Conservation (phyloP, 2,888 invertebrate genomes). For the Phania funesta region DNA sequence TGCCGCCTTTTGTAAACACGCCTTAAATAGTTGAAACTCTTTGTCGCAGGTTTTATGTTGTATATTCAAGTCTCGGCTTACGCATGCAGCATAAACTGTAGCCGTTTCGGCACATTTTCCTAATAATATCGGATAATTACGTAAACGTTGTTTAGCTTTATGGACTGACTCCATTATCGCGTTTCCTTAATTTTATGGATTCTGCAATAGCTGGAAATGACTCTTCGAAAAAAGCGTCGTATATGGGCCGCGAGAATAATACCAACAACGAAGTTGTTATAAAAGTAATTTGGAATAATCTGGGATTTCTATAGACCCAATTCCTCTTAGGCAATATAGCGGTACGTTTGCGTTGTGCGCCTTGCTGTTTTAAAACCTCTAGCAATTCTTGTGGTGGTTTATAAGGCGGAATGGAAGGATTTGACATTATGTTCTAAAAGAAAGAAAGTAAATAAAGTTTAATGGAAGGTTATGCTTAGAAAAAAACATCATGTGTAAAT, state of each 20-base stretch:
- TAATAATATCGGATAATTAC: slow-evolving; percentile 87
- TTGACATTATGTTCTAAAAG: slow-evolving; percentile 72
- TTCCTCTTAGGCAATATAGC: slow-evolving; percentile 81
- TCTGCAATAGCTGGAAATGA: slow-evolving; percentile 74
- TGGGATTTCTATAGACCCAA: slow-evolving; percentile 84
- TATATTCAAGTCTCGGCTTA: slow-evolving; percentile 86
- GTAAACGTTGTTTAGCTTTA: slow-evolving; percentile 87
- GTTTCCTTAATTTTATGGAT: slow-evolving; percentile 46
- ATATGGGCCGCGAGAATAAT: slow-evolving; percentile 87
- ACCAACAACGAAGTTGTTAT: slow-evolving; percentile 82
- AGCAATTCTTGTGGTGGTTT: slow-evolving; percentile 74
- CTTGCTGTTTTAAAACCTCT: slow-evolving; percentile 69
- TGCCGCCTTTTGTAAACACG: slow-evolving; percentile 85
- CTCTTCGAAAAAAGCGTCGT: slow-evolving; percentile 83
- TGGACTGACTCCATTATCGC: slow-evolving; percentile 88
- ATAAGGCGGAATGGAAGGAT: slow-evolving; percentile 71
- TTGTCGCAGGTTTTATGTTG: slow-evolving; percentile 87
- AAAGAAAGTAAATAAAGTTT: not conserved
- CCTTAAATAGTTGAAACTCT: slow-evolving; percentile 89
- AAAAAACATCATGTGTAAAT: no score
- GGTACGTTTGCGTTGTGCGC: slow-evolving; percentile 74
- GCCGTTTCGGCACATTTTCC: slow-evolving; percentile 87
- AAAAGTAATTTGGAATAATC: slow-evolving; percentile 82
- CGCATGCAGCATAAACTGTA: slow-evolving; percentile 89
- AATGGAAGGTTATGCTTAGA: no score